Evolutionary conservation across 2,113 vertebrate genomes (phyloP), one percentile per base, ranked within the genome.

Genomic region (Dipodomys stephensi): DNA sequence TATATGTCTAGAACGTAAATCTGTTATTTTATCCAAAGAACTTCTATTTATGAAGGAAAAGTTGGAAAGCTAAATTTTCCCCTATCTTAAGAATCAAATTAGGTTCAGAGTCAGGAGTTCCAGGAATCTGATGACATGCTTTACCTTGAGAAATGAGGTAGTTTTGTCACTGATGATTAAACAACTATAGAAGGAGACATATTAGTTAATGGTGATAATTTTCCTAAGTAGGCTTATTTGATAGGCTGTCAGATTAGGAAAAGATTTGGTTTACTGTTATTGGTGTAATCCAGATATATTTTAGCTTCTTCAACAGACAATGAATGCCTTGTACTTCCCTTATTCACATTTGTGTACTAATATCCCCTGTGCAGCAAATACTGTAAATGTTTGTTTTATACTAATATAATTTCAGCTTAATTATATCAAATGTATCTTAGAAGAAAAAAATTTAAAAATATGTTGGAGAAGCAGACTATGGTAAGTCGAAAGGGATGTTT

Each of bases 81-180:
- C 53, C 86, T 92, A 86, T 53, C 25, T 76, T 77, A 82, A 88
- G 53, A 86, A 15, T 93, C 53, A 78, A 83, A 91, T 94, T 93
- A 88, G 28, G 19, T 92, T 87, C 68, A 83, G 3, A 83, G 79
- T 88, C 28, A 68, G 27, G 60, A 74, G 23, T 95, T 92, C 81
- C 44, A 77, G 53, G 22, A 94, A 69, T 77, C 53, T 72, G 27
- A 65, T 80, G 71, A 77, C 39, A 49, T 74, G 68, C 30, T 94
- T 96, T 87, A 73, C 69, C 57, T 93, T 93, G 32, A 83, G 92
- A 94, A 76, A 44, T 86, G 32, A 83, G 10, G 2, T 91, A 83
- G 27, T 76, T 44, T 92, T 92, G 93, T 87, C 80, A 87, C 89
- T 88, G 53, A 35, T 94, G 74, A 65, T 79, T 88, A 94, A 90